A percentile compares a stretch with the other conserved stretches of the same genome.
These are phyloP conservation scores for Synanthedon formicaeformis DNA, from an alignment of 2,888 invertebrate species.

Conservation along the genomic window DNA sequence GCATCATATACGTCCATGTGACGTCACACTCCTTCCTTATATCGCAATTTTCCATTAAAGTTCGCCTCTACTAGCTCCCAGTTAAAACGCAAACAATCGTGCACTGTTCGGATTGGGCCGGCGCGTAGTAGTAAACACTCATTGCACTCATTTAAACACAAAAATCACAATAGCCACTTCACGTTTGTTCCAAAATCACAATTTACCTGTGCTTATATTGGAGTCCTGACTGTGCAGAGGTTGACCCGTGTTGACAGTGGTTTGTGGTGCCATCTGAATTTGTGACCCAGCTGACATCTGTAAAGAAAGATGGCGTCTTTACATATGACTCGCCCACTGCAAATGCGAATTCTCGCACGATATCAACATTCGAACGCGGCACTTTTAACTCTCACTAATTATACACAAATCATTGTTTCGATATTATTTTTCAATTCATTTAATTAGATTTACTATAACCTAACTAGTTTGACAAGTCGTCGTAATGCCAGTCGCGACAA, in stretches of 20 bases:
- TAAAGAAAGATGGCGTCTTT: conserved; percentile 73
- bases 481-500: conserved; percentile 59
- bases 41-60: conserved; percentile 44
- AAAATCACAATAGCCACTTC: conserved; percentile 3
- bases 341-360: conserved; percentile 27
- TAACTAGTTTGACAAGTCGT: conserved; percentile 69
- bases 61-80: conserved; percentile 33
- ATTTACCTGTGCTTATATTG: conserved; percentile 95
- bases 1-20: conserved; percentile 57
- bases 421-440: conserved; percentile 26
- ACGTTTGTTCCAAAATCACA: conserved; percentile 44
- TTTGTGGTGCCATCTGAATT: conserved; percentile 97
- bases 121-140: conserved; percentile 50
- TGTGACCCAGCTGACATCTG: conserved; percentile 97
- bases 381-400: conserved; percentile 36
- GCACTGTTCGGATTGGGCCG: conserved; percentile 13
- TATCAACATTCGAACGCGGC: conserved; percentile 20
- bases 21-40: conserved; percentile 59
- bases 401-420: conserved; percentile 25
- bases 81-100: conserved; percentile 31
- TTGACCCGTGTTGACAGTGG: conserved; percentile 85
- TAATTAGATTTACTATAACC: conserved; percentile 50
- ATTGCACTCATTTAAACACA: conserved; percentile 51
- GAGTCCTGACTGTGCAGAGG: conserved; percentile 95
- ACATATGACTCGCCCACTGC: conserved; percentile 63